Conservation (phyloP, 1,140 invertebrate species). For the Choristoneura fumiferana region DNA sequence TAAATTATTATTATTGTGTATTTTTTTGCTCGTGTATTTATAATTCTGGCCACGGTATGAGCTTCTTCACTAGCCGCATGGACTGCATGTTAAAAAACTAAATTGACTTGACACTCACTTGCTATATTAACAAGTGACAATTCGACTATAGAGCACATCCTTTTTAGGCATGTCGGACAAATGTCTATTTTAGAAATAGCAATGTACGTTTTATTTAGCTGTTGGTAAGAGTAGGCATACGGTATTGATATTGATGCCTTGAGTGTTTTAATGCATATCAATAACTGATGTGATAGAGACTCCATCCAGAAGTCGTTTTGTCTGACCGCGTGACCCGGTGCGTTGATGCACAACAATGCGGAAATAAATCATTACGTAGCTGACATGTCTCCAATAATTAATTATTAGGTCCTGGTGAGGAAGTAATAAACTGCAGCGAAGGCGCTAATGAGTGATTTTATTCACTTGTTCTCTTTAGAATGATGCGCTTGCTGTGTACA, state of each 20-base stretch:
- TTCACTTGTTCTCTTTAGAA: neutral
- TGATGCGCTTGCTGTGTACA: neutral
- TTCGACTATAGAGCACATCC: slow-evolving; percentile 23
- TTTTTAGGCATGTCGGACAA: slow-evolving; percentile 17
- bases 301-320: neutral
- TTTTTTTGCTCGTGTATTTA: too few relatives aligned
- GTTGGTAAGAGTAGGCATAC: slow-evolving; percentile 6
- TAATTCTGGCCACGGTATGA: too few relatives aligned
- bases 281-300: neutral
- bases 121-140: slow-evolving; percentile 17
- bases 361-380: neutral
- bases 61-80: slow-evolving; percentile 5
- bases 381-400: neutral
- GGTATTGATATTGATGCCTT: neutral
- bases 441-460: slow-evolving; percentile 10
- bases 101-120: slow-evolving; percentile 15
- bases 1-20: too few relatives aligned
- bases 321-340: neutral
- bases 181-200: slow-evolving; percentile 16
- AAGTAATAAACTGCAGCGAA: slow-evolving; percentile 1
- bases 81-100: slow-evolving; percentile 21
- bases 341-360: neutral
- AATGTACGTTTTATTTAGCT: slow-evolving; percentile 3
- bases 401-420: too few relatives aligned
- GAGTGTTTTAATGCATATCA: neutral